Evolutionary conservation across 2,888 invertebrate genomes (phyloP).

Genomic region (Macrosoma leucophasiata): DNA sequence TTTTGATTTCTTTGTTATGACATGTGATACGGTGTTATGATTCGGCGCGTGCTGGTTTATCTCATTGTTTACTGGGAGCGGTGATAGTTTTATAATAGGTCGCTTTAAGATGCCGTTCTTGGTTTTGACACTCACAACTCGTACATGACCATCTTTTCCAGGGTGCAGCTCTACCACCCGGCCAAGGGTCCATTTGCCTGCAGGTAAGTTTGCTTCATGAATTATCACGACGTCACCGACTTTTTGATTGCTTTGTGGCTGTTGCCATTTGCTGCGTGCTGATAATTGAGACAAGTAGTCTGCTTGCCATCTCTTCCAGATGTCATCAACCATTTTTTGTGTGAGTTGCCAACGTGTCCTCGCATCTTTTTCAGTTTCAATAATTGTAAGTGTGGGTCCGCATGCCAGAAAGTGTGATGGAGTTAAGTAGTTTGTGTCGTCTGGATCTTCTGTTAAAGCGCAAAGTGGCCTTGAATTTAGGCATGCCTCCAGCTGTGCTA

Average conservation of each 20-base stretch:
- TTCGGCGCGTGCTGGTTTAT: no score
- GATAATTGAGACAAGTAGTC: constrained; percentile 9
- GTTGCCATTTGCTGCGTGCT: constrained; percentile 10
- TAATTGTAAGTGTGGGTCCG: constrained; percentile 5
- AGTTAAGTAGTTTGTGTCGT: constrained; percentile 15
- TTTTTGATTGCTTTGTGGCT: constrained; percentile 3
- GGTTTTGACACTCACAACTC: constrained; percentile 10
- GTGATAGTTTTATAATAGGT: constrained; percentile 6
- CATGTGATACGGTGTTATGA: neutral
- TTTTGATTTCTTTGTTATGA: constrained; percentile 1
- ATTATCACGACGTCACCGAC: constrained; percentile 15
- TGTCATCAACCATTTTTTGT: constrained; percentile 5
- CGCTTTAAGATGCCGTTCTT: constrained; percentile 7
- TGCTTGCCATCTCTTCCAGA: constrained; percentile 15
- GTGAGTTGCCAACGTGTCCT: constrained; percentile 10
- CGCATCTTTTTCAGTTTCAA: constrained; percentile 14
- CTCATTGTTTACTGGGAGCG: no score
- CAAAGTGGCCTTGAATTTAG: constrained; percentile 21
- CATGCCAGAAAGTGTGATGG: constrained; percentile 18
- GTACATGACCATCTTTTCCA: constrained; percentile 10
- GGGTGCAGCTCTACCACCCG: constrained; percentile 12
- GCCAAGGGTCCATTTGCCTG: constrained; percentile 18
- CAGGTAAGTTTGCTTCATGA: constrained; percentile 17
- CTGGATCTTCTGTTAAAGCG: constrained; percentile 19
- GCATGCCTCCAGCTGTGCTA: constrained; percentile 20